These are phyloP conservation scores for Heteromurus nitidus DNA, from an alignment of 2,888 invertebrate genomes.

Conservation along the genomic window DNA sequence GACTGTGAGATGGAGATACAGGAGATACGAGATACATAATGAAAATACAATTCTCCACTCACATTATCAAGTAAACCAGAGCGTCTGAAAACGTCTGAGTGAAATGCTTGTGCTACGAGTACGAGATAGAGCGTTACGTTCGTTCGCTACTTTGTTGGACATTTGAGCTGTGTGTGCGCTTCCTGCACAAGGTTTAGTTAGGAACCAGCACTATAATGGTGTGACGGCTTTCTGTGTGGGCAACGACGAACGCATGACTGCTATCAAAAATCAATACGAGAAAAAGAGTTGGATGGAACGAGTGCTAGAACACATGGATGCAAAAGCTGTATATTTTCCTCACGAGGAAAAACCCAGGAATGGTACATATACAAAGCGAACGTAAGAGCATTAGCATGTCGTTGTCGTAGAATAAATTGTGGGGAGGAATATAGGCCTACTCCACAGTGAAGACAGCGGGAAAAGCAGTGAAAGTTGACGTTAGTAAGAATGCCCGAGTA, in stretches of 20 bases:
- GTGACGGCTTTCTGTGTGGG: slow-evolving; percentile 47
- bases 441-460: too few relatives aligned
- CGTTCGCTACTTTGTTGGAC: too few relatives aligned
- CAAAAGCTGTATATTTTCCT: neutral
- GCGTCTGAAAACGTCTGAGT: neutral
- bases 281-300: slow-evolving; percentile 2
- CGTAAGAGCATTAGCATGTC: neutral
- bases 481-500: too few relatives aligned
- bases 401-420: neutral
- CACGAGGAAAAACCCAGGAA: neutral
- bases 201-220: slow-evolving; percentile 2
- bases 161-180: neutral
- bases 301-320: neutral
- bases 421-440: neutral
- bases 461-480: neutral
- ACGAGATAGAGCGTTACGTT: too few relatives aligned
- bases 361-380: neutral
- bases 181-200: neutral
- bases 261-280: slow-evolving; percentile 70
- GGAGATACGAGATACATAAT: slow-evolving; percentile 1
- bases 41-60: neutral
- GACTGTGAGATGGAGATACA: too few relatives aligned
- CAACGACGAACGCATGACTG: slow-evolving; percentile 69
- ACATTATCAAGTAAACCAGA: neutral
- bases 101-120: neutral